Evolutionary conservation across 2,113 vertebrate species (phyloP).

Genomic region (Protobothrops flavoviridis): DNA sequence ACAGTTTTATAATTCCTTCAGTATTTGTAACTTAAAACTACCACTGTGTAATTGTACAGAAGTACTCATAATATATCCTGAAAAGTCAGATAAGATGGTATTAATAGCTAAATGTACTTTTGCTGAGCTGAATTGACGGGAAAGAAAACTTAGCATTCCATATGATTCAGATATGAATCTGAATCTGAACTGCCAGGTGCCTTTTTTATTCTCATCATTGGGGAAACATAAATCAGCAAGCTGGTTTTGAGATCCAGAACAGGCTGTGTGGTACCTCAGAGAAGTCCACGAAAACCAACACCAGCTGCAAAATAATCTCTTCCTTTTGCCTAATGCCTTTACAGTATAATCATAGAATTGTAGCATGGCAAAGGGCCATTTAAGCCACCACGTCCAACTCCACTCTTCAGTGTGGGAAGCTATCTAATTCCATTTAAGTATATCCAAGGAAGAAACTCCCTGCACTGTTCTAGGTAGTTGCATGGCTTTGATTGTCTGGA

Average conservation of each 20-base stretch:
- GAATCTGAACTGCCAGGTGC: neutral
- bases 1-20: neutral
- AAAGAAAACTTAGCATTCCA: neutral
- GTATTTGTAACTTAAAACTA: neutral
- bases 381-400: neutral
- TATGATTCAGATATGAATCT: neutral
- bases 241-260: neutral
- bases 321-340: neutral
- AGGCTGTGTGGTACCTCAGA: neutral
- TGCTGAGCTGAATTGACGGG: neutral
- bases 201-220: neutral
- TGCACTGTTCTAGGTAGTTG: neutral
- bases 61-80: neutral
- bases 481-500: neutral
- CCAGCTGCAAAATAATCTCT: neutral
- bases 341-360: neutral
- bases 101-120: neutral
- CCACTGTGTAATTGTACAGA: neutral
- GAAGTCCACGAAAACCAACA: neutral
- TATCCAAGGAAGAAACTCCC: neutral
- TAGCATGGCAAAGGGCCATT: neutral
- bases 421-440: neutral
- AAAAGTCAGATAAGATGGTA: neutral
- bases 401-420: neutral
- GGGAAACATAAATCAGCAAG: neutral